These are phyloP conservation scores for Cromileptes altivelis DNA, from an alignment of 2,113 vertebrate species.

Conservation along the genomic window DNA sequence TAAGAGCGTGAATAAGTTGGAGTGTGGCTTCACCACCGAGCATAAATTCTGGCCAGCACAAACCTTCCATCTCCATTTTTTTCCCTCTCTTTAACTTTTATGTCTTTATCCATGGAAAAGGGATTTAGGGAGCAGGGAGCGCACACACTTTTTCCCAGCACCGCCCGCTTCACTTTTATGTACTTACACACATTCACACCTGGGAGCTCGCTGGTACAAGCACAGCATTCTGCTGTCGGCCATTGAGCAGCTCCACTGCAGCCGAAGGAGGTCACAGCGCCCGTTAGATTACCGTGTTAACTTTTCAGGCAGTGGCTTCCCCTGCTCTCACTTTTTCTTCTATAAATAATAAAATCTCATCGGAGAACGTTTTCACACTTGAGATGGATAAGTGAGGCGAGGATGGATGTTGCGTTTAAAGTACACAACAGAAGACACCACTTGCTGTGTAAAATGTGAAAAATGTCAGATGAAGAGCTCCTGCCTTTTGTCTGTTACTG, in stretches of 20 bases:
- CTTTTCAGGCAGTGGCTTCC: neutral
- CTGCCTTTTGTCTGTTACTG: conserved; percentile 17
- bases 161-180: neutral
- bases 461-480: neutral
- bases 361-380: conserved; percentile 3
- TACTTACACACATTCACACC: conserved; percentile 45
- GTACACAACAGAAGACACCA: neutral
- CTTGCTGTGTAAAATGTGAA: neutral
- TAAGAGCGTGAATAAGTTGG: conserved; percentile 31
- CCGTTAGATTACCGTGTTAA: neutral
- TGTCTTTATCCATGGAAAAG: conserved; percentile 56
- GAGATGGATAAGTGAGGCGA: neutral
- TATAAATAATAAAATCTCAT: conserved; percentile 22
- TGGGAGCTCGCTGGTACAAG: conserved; percentile 20
- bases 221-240: neutral
- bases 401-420: neutral
- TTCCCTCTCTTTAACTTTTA: conserved; percentile 45
- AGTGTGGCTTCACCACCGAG: conserved; percentile 14
- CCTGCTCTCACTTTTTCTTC: neutral
- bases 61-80: conserved; percentile 29
- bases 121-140: conserved; percentile 34
- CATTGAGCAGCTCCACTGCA: conserved; percentile 27
- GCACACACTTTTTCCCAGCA: neutral
- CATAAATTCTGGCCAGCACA: conserved; percentile 29
- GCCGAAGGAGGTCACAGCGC: conserved; percentile 21